Evolutionary conservation across 2,113 vertebrate genomes (phyloP).

Genomic region (Uria aalge): DNA sequence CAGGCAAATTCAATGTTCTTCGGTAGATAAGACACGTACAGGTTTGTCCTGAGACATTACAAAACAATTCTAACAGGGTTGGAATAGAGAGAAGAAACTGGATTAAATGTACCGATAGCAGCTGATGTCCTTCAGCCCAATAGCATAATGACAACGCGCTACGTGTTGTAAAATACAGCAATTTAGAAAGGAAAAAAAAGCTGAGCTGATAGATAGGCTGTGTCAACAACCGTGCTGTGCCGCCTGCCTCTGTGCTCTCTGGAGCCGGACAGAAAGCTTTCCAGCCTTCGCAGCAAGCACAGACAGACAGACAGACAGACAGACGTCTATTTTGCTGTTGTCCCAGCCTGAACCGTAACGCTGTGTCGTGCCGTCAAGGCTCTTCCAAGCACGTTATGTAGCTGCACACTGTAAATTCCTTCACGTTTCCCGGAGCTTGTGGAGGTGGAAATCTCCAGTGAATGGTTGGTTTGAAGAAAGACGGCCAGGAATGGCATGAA

Average conservation of each 20-base stretch:
- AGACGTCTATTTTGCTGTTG: neutral
- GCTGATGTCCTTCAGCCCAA: neutral
- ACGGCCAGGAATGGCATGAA: neutral
- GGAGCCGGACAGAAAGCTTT: neutral
- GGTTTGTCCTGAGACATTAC: neutral
- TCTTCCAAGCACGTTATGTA: neutral
- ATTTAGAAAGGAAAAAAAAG: neutral
- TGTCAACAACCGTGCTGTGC: neutral
- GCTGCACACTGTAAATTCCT: neutral
- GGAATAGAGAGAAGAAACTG: neutral
- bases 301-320: neutral
- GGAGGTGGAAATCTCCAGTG: neutral
- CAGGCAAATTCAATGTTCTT: neutral
- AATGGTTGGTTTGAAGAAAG: neutral
- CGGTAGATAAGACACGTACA: neutral
- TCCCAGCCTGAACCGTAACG: neutral
- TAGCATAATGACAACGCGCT: neutral
- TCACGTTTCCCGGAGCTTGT: neutral
- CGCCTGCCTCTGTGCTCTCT: neutral
- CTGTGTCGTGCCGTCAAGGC: neutral
- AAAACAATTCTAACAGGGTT: neutral
- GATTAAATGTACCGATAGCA: neutral
- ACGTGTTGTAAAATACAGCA: neutral
- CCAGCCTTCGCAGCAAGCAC: neutral
- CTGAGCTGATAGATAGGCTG: neutral